phyloP scores from a whole-genome alignment of 2,888 invertebrate species.

The Platyscelio sp. region DNA sequence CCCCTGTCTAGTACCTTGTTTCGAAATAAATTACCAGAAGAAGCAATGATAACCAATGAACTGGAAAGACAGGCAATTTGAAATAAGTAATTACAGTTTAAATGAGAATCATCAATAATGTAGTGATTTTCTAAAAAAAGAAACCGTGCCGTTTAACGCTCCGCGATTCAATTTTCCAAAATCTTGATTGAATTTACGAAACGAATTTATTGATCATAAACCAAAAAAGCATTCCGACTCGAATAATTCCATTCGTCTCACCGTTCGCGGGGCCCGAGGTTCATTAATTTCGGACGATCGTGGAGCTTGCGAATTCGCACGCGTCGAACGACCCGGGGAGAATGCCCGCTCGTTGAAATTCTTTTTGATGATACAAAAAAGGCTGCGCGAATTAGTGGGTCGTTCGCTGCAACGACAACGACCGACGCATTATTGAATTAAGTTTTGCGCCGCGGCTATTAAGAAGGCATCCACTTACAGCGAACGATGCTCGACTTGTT shows the following conservation, averaged over 20 bases:
- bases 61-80: too few relatives aligned
- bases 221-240: conserved; percentile 26
- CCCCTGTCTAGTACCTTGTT: too few relatives aligned
- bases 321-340: conserved; percentile 3
- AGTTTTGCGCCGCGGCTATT: conserved; percentile 62
- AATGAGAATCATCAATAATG: too few relatives aligned
- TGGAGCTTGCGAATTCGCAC: conserved; percentile 23
- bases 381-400: conserved; percentile 51
- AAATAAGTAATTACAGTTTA: too few relatives aligned
- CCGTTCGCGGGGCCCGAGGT: conserved; percentile 10
- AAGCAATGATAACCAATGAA: too few relatives aligned
- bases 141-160: too few relatives aligned
- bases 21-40: too few relatives aligned
- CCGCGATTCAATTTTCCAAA: neutral
- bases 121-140: too few relatives aligned
- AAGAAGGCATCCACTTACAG: conserved; percentile 48
- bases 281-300: conserved; percentile 33
- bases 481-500: conserved; percentile 33
- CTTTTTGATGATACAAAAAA: conserved; percentile 7
- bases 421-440: conserved; percentile 55
- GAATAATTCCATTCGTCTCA: conserved; percentile 18
- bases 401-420: conserved; percentile 54
- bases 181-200: neutral
- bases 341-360: neutral
- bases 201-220: conserved; percentile 9